Evolutionary conservation across 1,140 invertebrate genomes (phyloP).

Genomic region (Polyergus mexicanus): DNA sequence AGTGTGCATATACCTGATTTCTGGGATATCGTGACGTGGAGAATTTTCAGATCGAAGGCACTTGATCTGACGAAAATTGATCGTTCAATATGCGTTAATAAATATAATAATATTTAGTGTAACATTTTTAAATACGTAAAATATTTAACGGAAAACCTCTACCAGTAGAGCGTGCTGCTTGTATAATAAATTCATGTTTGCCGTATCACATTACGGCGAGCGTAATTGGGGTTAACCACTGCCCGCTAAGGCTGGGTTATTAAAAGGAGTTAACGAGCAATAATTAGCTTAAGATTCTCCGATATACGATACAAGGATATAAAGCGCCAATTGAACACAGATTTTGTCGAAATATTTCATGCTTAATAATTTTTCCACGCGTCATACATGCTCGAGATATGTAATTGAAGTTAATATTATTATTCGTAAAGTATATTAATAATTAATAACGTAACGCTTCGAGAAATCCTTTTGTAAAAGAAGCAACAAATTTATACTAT

Average conservation of each 20-base stretch:
- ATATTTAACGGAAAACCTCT: neutral
- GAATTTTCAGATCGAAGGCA: neutral
- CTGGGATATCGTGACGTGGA: neutral
- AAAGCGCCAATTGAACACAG: neutral
- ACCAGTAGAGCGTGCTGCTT: too few species aligned
- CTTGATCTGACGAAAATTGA: neutral
- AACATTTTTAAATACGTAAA: neutral
- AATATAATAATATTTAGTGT: neutral
- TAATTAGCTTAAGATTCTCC: conserved; percentile 27
- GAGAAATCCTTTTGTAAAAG: neutral
- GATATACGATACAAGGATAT: neutral
- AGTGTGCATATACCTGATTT: neutral
- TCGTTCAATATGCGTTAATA: neutral
- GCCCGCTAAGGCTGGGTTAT: neutral
- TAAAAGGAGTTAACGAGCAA: conserved; percentile 37
- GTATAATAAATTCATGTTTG: conserved; percentile 6
- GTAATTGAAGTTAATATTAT: neutral
- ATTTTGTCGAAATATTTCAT: neutral
- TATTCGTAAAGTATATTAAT: neutral
- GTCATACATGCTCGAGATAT: neutral
- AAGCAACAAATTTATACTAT: conserved; percentile 31
- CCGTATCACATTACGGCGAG: neutral
- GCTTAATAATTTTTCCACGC: neutral
- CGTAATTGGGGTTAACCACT: conserved; percentile 20
- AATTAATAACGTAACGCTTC: neutral